phyloP scores from a whole-genome alignment of 2,888 invertebrate species.

The Neria commutata region DNA sequence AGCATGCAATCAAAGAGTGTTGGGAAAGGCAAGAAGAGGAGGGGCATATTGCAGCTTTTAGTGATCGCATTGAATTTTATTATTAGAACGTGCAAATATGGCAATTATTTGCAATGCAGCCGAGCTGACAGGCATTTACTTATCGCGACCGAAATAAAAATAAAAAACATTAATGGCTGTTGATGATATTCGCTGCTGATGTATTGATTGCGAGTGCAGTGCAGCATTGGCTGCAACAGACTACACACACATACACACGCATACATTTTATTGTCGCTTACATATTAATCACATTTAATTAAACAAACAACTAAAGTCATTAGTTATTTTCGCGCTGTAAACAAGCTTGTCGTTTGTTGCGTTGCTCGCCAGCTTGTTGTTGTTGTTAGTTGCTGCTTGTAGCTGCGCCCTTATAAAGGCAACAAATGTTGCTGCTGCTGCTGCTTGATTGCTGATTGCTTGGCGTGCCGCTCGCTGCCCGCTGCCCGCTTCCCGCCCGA shows the following conservation, averaged over 20 bases:
- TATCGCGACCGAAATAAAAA: background rate
- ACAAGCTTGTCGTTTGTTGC: too few relatives aligned
- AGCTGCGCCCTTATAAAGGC: background rate
- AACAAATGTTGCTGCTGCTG: background rate
- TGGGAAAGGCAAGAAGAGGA: too few relatives aligned
- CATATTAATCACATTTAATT: conserved; percentile 25
- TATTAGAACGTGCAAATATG: conserved; percentile 29
- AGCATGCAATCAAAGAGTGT: too few relatives aligned
- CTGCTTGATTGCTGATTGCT: background rate
- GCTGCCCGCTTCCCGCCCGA: too few relatives aligned
- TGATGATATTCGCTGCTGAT: background rate
- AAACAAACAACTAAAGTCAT: conserved; percentile 14
- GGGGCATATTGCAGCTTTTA: too few relatives aligned
- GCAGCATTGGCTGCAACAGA: too few relatives aligned
- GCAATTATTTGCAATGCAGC: conserved; percentile 19
- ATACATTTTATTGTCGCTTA: background rate
- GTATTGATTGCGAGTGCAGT: background rate
- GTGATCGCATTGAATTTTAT: conserved; percentile 16
- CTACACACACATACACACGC: background rate
- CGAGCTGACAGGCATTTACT: too few relatives aligned
- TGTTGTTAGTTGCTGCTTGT: too few relatives aligned
- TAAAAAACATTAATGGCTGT: background rate
- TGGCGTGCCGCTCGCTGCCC: too few relatives aligned
- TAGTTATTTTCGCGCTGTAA: conserved; percentile 16
- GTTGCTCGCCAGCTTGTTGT: too few relatives aligned